Conservation (phyloP, 1,140 invertebrate genomes). For the Drosophila cardini region DNA sequence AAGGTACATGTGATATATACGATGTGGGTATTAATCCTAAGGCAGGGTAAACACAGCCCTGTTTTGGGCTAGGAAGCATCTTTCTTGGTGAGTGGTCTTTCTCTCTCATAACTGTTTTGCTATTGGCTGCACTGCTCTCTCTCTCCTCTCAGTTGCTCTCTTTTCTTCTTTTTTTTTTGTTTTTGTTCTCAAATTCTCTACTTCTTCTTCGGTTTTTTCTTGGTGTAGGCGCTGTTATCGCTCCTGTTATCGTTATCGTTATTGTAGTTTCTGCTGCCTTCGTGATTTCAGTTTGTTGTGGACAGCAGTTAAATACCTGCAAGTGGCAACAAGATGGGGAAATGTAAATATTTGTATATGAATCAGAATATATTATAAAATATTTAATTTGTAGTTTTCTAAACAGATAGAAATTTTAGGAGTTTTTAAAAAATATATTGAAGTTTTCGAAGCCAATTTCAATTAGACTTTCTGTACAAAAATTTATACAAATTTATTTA, state of each 20-base stretch:
- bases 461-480: no score
- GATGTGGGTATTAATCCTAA: conserved; percentile 86
- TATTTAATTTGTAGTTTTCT: no score
- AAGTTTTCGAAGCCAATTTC: no score
- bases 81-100: conserved; percentile 92
- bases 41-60: conserved; percentile 89
- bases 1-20: conserved; percentile 84
- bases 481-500: no score
- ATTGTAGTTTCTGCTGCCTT: conserved; percentile 29
- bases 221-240: neutral
- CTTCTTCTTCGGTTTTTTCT: conserved; percentile 6
- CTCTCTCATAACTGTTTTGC: conserved; percentile 88
- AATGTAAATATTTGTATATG: neutral
- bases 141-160: conserved; percentile 21
- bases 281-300: conserved; percentile 19
- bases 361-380: neutral
- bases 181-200: neutral
- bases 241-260: neutral
- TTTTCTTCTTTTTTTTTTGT: neutral
- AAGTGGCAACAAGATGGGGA: neutral
- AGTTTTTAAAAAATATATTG: no score
- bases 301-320: conserved; percentile 49
- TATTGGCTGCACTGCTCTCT: conserved; percentile 37
- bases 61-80: conserved; percentile 90
- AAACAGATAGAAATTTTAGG: no score